These are phyloP conservation scores for Aspiorhynchus laticeps DNA, from an alignment of 2,113 vertebrate species.

Conservation along the genomic window DNA sequence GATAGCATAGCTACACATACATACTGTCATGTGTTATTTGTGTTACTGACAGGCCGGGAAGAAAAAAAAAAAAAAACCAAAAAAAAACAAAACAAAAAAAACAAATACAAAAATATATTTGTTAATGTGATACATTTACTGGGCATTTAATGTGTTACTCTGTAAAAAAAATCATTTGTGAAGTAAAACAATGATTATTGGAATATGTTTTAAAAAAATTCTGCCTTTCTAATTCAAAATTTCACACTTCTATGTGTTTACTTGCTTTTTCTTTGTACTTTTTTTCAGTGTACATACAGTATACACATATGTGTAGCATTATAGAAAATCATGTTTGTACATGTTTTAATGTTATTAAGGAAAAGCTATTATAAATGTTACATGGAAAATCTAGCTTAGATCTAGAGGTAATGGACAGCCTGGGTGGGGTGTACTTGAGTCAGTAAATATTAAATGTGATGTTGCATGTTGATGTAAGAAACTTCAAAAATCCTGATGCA, in stretches of 20 bases:
- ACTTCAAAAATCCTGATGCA: neutral
- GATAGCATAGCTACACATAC: no score
- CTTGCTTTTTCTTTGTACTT: neutral
- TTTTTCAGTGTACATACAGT: neutral
- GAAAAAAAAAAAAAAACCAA: no score
- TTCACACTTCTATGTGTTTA: neutral
- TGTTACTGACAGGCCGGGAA: no score
- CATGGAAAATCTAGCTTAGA: neutral
- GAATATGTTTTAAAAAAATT: conserved; percentile 52
- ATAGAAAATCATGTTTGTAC: neutral
- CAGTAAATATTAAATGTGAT: conserved; percentile 67
- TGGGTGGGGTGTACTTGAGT: neutral
- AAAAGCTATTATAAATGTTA: neutral
- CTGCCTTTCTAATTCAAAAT: conserved; percentile 76
- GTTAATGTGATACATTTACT: neutral
- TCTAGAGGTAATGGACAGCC: neutral
- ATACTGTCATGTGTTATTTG: no score
- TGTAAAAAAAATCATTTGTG: no score
- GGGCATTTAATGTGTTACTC: neutral
- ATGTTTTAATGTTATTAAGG: neutral
- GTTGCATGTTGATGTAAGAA: neutral
- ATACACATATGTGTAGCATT: neutral
- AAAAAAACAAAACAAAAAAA: no score
- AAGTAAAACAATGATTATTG: no score
- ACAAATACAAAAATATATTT: conserved; percentile 12